Evolutionary conservation across 2,113 vertebrate genomes (phyloP).

Genomic region (Pagrus major): DNA sequence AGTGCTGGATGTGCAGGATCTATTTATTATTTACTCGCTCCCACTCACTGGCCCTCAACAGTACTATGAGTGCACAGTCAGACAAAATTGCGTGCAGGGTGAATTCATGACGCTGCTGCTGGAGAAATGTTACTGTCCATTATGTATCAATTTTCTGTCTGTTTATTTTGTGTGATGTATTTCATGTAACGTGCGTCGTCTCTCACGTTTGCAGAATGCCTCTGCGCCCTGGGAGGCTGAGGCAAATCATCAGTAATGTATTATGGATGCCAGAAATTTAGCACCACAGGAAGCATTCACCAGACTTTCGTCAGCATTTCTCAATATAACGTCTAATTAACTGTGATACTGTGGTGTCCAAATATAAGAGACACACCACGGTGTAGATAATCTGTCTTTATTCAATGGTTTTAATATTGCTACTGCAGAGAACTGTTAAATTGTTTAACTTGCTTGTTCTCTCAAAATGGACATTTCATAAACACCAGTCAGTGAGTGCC

Average conservation of each 20-base stretch:
- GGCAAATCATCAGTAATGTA: constrained; percentile 41
- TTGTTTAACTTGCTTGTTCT: not conserved
- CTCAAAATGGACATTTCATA: not conserved
- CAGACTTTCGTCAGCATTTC: constrained; percentile 28
- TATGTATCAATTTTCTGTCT: not conserved
- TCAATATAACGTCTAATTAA: constrained; percentile 46
- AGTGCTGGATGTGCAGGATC: not conserved
- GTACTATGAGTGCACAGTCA: not conserved
- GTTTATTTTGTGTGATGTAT: constrained; percentile 14
- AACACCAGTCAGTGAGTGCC: not conserved
- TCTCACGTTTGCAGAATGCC: constrained; percentile 6
- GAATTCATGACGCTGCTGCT: constrained; percentile 5
- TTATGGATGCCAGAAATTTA: constrained; percentile 26
- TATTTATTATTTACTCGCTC: constrained; percentile 5
- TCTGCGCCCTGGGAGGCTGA: constrained; percentile 7
- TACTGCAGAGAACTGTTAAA: not conserved
- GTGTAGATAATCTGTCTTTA: not conserved
- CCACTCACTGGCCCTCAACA: constrained; percentile 16
- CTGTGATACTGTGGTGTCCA: constrained; percentile 25
- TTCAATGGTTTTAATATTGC: constrained; percentile 1
- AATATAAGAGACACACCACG: constrained; percentile 45
- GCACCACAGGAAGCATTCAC: constrained; percentile 26
- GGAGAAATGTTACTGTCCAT: constrained; percentile 1
- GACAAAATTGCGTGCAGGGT: not conserved
- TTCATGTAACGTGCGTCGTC: constrained; percentile 22